These are phyloP conservation scores for Ellobius talpinus DNA, from an alignment of 2,113 vertebrate species.

Conservation along the genomic window DNA sequence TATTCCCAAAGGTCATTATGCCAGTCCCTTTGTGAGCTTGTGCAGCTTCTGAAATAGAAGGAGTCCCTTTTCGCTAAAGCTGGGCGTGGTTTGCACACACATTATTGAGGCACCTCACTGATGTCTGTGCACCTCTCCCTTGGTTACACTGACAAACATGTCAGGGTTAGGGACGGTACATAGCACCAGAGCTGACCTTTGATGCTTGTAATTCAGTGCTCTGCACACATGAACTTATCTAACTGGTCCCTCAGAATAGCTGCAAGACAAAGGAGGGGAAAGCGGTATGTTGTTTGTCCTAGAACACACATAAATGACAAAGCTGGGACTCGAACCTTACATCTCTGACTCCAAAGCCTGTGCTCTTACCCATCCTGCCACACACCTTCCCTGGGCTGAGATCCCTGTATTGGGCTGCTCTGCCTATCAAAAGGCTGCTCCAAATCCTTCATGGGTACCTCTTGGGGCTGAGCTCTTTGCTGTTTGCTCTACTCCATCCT, in stretches of 20 bases:
- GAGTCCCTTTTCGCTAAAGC: neutral
- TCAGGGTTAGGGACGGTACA: neutral
- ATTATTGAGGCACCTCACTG: accelerated
- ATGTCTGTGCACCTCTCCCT: neutral
- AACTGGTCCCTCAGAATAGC: accelerated
- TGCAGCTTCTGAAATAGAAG: accelerated
- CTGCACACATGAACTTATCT: neutral
- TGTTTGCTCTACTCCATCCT: neutral
- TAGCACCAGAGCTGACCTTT: accelerated
- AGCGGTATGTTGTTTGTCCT: neutral
- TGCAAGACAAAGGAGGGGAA: neutral
- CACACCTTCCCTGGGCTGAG: neutral
- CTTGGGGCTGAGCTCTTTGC: neutral
- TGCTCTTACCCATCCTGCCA: neutral
- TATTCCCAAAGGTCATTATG: neutral
- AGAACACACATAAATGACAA: neutral
- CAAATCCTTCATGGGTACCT: neutral
- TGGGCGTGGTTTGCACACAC: accelerated
- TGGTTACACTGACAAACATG: accelerated
- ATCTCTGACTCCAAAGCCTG: neutral
- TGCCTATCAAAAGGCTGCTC: neutral
- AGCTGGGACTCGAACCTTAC: neutral
- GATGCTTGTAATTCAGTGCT: neutral
- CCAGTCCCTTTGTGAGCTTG: neutral
- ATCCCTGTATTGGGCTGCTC: accelerated